Percentiles rank a stretch among this genome's conserved stretches.
phyloP scores from a whole-genome alignment of 2,113 vertebrate genomes.

The Apaloderma vittatum region DNA sequence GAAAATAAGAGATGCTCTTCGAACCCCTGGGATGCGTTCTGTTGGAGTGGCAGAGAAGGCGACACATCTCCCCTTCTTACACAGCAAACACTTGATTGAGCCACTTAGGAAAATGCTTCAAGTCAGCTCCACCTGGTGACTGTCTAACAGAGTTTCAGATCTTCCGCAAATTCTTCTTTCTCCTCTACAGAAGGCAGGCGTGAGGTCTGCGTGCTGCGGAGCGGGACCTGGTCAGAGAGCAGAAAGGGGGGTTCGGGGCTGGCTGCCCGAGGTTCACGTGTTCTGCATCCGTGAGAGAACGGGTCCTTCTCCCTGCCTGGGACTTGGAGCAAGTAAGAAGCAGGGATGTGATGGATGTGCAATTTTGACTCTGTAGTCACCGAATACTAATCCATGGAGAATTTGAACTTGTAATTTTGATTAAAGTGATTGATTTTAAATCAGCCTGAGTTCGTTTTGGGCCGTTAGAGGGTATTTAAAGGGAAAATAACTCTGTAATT shows the following conservation, averaged over 20 bases:
- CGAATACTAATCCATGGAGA: not conserved
- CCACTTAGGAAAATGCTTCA: not conserved
- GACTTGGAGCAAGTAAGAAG: not conserved
- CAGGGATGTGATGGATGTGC: not conserved
- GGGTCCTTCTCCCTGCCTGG: not conserved
- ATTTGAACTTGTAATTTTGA: conserved; percentile 63
- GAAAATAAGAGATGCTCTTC: rapidly evolving
- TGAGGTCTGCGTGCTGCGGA: not conserved
- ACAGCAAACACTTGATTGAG: not conserved
- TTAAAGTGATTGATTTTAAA: conserved; percentile 70
- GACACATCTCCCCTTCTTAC: not conserved
- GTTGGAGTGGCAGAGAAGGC: not conserved
- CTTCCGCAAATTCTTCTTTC: not conserved
- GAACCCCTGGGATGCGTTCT: not conserved
- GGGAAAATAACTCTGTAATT: conserved; percentile 69
- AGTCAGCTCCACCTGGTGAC: not conserved
- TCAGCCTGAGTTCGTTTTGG: conserved; percentile 50
- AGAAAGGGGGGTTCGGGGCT: not conserved
- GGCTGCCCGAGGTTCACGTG: rapidly evolving
- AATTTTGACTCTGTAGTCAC: not conserved
- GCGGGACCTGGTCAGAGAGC: not conserved
- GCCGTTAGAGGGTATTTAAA: conserved; percentile 70
- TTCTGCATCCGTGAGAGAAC: not conserved
- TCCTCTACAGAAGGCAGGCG: not conserved
- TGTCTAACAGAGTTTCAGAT: not conserved